phyloP scores from a whole-genome alignment of 2,113 vertebrate species.

The Nerophis lumbriciformis region DNA sequence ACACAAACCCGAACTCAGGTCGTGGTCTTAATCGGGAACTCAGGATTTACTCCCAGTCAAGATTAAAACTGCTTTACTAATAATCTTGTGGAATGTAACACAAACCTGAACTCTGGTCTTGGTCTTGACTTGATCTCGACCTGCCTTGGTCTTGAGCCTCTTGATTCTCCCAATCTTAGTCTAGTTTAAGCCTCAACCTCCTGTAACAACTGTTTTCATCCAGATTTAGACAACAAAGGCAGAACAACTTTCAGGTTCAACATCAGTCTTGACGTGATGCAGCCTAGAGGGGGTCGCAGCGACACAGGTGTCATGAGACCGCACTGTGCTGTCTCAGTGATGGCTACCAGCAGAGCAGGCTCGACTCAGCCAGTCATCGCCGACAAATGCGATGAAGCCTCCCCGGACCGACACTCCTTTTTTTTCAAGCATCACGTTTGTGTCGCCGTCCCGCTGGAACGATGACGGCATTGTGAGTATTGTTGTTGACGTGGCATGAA shows the following conservation, averaged over 20 bases:
- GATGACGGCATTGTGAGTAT: conserved; percentile 13
- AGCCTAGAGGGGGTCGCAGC: conserved; percentile 11
- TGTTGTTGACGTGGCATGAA: conserved; percentile 23
- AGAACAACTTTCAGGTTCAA: too few relatives aligned
- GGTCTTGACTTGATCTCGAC: not conserved
- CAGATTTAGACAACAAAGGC: not conserved
- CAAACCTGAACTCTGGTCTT: not conserved
- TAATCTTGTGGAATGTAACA: not conserved
- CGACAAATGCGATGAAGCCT: conserved; percentile 20
- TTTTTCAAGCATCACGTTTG: conserved; percentile 17
- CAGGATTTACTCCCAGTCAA: too few relatives aligned
- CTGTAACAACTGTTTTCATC: too few relatives aligned
- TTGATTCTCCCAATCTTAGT: too few relatives aligned
- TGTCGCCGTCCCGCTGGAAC: conserved; percentile 16
- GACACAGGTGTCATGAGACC: conserved; percentile 52
- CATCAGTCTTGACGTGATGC: not conserved
- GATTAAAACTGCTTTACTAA: too few relatives aligned
- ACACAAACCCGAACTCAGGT: too few relatives aligned
- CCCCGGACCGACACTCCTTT: not conserved
- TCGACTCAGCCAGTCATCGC: conserved; percentile 22
- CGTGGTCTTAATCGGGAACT: too few relatives aligned
- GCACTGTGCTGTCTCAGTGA: conserved; percentile 50
- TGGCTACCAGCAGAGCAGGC: conserved; percentile 52
- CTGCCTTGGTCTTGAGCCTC: not conserved
- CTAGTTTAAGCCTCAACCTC: too few relatives aligned